Conservation (phyloP, 2,888 invertebrate genomes). For the Diogma glabrata region DNA sequence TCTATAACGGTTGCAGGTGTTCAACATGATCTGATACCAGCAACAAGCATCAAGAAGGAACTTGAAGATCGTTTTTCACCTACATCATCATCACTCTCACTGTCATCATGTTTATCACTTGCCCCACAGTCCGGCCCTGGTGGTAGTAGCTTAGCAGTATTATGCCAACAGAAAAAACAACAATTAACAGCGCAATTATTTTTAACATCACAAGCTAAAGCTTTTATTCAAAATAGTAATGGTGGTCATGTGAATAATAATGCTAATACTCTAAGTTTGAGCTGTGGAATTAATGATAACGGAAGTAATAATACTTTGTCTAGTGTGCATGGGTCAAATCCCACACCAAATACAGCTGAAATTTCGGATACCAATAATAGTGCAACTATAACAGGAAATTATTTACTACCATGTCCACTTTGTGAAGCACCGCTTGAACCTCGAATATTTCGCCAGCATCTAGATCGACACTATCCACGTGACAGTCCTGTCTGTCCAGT, state of each 20-base stretch:
- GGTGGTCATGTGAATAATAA: slow-evolving; percentile 12
- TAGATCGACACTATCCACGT: slow-evolving; percentile 73
- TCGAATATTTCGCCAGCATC: slow-evolving; percentile 59
- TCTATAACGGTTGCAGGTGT: slow-evolving; percentile 25
- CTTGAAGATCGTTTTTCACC: slow-evolving; percentile 25
- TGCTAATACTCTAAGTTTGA: not conserved
- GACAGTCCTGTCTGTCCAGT: slow-evolving; percentile 76
- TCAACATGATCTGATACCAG: slow-evolving; percentile 18
- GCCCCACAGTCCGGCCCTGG: slow-evolving; percentile 17
- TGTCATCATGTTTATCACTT: slow-evolving; percentile 25
- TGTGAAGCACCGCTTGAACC: slow-evolving; percentile 53
- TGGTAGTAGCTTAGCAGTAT: slow-evolving; percentile 16
- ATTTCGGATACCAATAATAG: not conserved
- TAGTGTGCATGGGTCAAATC: slow-evolving; percentile 2
- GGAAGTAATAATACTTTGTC: slow-evolving; percentile 1
- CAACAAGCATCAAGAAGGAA: slow-evolving; percentile 17
- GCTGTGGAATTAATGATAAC: slow-evolving; percentile 2
- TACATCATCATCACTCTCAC: slow-evolving; percentile 31
- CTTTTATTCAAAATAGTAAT: slow-evolving; percentile 17
- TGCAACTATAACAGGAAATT: slow-evolving; percentile 21
- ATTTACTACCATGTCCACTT: slow-evolving; percentile 54
- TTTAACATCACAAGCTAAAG: slow-evolving; percentile 24
- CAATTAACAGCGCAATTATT: slow-evolving; percentile 36
- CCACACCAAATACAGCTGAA: not conserved
- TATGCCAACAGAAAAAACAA: slow-evolving; percentile 31